Evolutionary conservation across 2,888 invertebrate genomes (phyloP).

Genomic region (Cryptosula pallasiana): DNA sequence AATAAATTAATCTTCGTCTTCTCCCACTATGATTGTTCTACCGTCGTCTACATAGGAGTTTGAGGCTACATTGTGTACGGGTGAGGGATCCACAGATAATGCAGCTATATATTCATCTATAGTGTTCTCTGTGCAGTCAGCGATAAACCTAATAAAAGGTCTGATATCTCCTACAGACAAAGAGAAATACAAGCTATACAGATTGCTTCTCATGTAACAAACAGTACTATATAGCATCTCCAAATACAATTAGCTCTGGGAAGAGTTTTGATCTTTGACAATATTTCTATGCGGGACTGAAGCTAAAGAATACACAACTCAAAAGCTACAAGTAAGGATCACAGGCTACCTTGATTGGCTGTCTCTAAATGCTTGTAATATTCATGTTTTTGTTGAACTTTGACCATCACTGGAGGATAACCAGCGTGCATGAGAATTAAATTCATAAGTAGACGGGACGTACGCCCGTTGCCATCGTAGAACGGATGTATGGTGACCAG

Average conservation of each 20-base stretch:
- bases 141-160: constrained; percentile 93
- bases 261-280: too few relatives aligned
- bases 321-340: too few relatives aligned
- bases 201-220: too few relatives aligned
- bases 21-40: constrained; percentile 24
- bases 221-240: too few relatives aligned
- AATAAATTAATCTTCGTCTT: constrained; percentile 7
- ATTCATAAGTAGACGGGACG: constrained; percentile 91
- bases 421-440: constrained; percentile 85
- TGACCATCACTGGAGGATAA: constrained; percentile 90
- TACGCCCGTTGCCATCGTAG: constrained; percentile 92
- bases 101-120: constrained; percentile 81
- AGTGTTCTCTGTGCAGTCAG: constrained; percentile 77
- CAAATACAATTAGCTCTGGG: too few relatives aligned
- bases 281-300: too few relatives aligned
- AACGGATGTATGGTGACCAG: constrained; percentile 95
- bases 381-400: constrained; percentile 69
- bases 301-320: too few relatives aligned
- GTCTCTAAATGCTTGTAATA: constrained; percentile 79
- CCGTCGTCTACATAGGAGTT: constrained; percentile 19
- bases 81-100: constrained; percentile 61
- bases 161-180: constrained; percentile 66
- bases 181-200: too few relatives aligned
- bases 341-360: constrained; percentile 82
- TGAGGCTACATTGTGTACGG: not conserved